Evolutionary conservation across 2,797 vertebrate genomes (phyloP), one percentile per base, ranked within the genome.

Genomic region (Acipenser ruthenus): DNA sequence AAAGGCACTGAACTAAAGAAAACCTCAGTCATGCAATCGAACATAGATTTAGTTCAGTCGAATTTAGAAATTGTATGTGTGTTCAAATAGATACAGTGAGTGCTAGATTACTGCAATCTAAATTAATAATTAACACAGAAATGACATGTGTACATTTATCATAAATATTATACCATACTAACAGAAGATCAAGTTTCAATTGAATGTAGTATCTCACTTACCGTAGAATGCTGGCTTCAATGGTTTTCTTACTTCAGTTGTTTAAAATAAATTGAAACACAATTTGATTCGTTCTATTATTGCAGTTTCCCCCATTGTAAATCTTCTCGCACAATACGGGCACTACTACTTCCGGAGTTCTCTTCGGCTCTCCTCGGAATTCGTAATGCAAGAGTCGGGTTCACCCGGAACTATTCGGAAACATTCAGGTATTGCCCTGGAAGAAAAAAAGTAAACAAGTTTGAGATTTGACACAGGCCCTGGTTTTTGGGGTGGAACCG

Each of bases 261-360:
- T 23, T 62, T 62, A 62, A n/a, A 37, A 18, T 62, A 23, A 62
- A 62, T 4, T 48, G 47, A 5, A 47, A 62, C 8, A 48, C 15
- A 10, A 62, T 60, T 60, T 23, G 12, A 13, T 62, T 62, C 60
- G 60, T 47, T 62, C 23, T 18, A 62, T 62, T 62, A 18, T 18
- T 18, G 60, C 60, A 62, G 60, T 37, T 12, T 10, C 47, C 60
- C 47, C 60, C 60, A 23, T 23, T 23, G 12, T 23, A 13, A 10
- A 7, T 7, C 18, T 6, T 48, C 60, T 62, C 15, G 18, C 60
- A 37, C 60, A 6, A 37, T 62, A 62, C 60, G 60, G 23, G 11
- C 15, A 48, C 15, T 10, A 62, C n/a, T 13, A 62, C 60, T 62
- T 62, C 60, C 60, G 60, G 60, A 18, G 60, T 62, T 62, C 18